Evolutionary conservation across 1,140 invertebrate genomes (phyloP).

Genomic region (Drosophila virilis): DNA sequence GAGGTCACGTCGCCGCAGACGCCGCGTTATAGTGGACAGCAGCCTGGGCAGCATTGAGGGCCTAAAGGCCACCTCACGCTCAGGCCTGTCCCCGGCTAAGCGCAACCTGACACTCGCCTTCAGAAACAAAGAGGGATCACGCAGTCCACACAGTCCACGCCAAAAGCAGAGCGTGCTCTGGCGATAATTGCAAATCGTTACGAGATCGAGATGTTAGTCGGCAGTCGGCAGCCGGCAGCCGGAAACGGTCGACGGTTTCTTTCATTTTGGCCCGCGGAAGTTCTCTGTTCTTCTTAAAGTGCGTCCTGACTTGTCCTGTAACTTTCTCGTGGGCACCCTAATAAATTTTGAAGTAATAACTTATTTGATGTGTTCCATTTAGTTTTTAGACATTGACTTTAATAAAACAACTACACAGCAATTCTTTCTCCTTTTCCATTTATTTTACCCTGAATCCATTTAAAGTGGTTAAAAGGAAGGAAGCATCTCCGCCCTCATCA

Average conservation of each 20-base stretch:
- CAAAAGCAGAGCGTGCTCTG: background rate
- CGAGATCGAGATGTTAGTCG: too few relatives aligned
- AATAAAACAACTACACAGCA: background rate
- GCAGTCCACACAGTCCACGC: slow-evolving; percentile 10
- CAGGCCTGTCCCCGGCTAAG: slow-evolving; percentile 46
- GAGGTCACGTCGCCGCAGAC: slow-evolving; percentile 1
- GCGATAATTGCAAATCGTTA: slow-evolving; percentile 1
- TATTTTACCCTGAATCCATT: too few relatives aligned
- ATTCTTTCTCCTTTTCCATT: too few relatives aligned
- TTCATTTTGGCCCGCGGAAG: background rate
- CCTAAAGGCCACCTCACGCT: slow-evolving; percentile 17
- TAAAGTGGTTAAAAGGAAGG: too few relatives aligned
- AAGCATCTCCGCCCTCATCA: too few relatives aligned
- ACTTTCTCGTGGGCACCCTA: slow-evolving; percentile 3
- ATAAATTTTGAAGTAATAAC: slow-evolving; percentile 30
- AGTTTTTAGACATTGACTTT: background rate
- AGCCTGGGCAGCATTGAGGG: slow-evolving; percentile 62
- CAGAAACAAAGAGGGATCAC: slow-evolving; percentile 20
- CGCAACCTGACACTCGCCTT: slow-evolving; percentile 61
- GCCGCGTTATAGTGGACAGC: slow-evolving; percentile 18
- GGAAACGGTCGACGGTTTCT: background rate
- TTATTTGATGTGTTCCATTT: background rate
- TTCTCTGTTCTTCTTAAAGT: background rate
- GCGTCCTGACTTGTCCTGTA: slow-evolving; percentile 5
- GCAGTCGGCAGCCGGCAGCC: too few relatives aligned